These are phyloP conservation scores for Solenopsis fugax DNA, from an alignment of 1,140 invertebrate genomes.

Conservation along the genomic window DNA sequence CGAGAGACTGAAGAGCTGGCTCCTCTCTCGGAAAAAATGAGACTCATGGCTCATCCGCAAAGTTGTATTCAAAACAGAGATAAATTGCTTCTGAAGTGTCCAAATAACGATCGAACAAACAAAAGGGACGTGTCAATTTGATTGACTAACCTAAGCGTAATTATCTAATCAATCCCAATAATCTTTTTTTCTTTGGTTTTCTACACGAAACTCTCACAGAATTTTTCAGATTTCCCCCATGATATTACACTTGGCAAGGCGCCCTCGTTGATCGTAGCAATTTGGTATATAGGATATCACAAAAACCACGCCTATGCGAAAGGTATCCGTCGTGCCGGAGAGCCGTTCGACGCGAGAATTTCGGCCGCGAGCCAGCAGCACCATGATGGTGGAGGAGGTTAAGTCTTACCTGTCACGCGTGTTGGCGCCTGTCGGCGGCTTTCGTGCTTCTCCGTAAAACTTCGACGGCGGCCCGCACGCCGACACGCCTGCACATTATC, in stretches of 20 bases:
- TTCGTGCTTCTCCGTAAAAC: constrained; percentile 71
- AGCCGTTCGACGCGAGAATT: constrained; percentile 16
- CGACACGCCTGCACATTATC: constrained; percentile 75
- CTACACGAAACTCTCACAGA: not conserved
- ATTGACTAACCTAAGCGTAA: not conserved
- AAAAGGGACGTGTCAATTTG: not conserved
- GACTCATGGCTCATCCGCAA: not conserved
- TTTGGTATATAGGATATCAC: not conserved
- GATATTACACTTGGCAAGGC: not conserved
- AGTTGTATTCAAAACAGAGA: not conserved
- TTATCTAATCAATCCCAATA: not conserved
- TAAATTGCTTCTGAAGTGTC: not conserved
- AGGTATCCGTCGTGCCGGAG: not conserved
- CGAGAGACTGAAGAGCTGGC: not conserved
- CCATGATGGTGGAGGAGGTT: constrained; percentile 55
- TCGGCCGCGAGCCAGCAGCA: not conserved
- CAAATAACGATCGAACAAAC: not conserved
- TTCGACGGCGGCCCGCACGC: constrained; percentile 59
- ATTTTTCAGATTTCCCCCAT: not conserved
- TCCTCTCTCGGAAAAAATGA: not conserved
- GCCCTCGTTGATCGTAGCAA: not conserved
- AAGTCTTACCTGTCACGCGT: constrained; percentile 77
- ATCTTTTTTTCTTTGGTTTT: too few relatives aligned
- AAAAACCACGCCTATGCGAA: constrained; percentile 52
- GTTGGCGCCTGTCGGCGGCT: constrained; percentile 61